Conservation (phyloP, 2,888 invertebrate species). For the Dynastes maya region DNA sequence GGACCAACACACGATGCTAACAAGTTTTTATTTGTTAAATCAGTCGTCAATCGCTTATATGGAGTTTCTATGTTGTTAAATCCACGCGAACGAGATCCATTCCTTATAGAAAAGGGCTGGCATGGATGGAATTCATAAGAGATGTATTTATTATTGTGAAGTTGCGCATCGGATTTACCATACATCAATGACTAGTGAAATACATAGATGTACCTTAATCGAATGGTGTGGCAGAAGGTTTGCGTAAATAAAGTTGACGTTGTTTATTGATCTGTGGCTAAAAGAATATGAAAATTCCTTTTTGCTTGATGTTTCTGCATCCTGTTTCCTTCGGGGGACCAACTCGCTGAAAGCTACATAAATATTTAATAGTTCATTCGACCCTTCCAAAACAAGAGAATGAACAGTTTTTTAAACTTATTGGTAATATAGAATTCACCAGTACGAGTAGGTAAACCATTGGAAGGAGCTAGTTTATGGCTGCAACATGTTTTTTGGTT, state of each 20-base stretch:
- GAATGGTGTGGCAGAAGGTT: neutral
- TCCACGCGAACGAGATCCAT: slow-evolving; percentile 2
- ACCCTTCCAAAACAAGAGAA: no score
- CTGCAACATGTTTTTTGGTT: no score
- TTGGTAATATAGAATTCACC: no score
- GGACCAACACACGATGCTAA: slow-evolving; percentile 28
- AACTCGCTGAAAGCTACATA: no score
- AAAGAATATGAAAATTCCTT: no score
- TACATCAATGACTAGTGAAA: neutral
- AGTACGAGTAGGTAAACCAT: no score
- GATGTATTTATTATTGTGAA: neutral
- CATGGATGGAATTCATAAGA: slow-evolving; percentile 26
- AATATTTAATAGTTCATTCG: no score
- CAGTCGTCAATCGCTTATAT: slow-evolving; percentile 33
- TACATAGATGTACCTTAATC: neutral
- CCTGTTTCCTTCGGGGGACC: no score
- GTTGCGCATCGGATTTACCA: neutral
- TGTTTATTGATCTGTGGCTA: neutral
- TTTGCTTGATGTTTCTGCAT: no score
- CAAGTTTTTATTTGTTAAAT: slow-evolving; percentile 36
- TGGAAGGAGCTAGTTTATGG: no score
- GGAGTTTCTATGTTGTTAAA: slow-evolving; percentile 35
- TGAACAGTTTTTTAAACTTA: no score
- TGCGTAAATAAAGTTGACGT: no score
- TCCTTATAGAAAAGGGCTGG: slow-evolving; percentile 7